phyloP scores from a whole-genome alignment of 1,140 invertebrate species.

The Cyclargus thomasi region DNA sequence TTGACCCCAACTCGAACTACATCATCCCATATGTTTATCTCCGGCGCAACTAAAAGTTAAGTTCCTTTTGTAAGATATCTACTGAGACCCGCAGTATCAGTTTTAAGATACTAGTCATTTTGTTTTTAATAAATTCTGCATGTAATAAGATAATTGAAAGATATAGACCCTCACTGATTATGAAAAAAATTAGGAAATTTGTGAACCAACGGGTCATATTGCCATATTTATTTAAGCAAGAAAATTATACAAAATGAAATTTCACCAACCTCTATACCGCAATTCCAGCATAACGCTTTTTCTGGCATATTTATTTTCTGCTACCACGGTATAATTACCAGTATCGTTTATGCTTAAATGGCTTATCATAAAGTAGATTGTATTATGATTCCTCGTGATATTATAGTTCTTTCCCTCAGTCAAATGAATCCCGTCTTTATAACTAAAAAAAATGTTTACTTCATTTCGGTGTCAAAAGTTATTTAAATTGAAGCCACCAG shows the following conservation, averaged over 20 bases:
- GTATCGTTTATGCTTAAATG: slow-evolving; percentile 38
- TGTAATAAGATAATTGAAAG: too few species aligned
- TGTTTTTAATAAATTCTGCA: too few species aligned
- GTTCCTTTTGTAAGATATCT: background rate
- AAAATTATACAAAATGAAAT: too few species aligned
- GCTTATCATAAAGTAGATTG: background rate
- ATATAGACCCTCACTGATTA: too few species aligned
- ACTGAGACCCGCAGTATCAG: too few species aligned
- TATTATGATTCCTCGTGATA: background rate
- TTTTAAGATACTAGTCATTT: too few species aligned
- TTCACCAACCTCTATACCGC: slow-evolving; percentile 37
- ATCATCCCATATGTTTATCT: slow-evolving; percentile 32
- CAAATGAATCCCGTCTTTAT: slow-evolving; percentile 5
- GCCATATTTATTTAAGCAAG: too few species aligned
- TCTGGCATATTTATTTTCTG: slow-evolving; percentile 34
- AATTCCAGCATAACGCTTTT: slow-evolving; percentile 37
- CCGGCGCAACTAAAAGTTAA: slow-evolving; percentile 35
- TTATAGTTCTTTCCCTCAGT: background rate
- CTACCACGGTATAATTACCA: slow-evolving; percentile 47
- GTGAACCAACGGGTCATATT: too few species aligned
- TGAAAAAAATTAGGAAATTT: too few species aligned
- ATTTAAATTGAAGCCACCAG: too few species aligned
- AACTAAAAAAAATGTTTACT: background rate
- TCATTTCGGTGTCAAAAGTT: too few species aligned
- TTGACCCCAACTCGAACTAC: slow-evolving; percentile 29